Evolutionary conservation across 1,140 invertebrate genomes (phyloP).

Genomic region (Drosophila grimshawi): DNA sequence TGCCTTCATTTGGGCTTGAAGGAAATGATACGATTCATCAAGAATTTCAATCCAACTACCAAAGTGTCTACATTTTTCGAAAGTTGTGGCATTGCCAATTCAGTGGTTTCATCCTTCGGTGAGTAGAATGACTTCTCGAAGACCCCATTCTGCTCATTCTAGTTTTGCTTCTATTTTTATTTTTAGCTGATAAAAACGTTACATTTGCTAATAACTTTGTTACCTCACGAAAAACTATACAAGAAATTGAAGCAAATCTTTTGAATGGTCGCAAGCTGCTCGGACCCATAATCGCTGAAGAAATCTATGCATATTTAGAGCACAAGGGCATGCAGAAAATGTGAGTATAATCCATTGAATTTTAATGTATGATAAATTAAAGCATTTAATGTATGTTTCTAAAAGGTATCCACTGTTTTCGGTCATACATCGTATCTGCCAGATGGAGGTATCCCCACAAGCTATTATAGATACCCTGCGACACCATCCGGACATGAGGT

Average conservation of each 20-base stretch:
- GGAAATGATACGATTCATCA: slow-evolving; percentile 98
- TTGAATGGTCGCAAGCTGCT: slow-evolving; percentile 98
- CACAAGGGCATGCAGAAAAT: slow-evolving; percentile 91
- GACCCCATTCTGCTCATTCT: neutral
- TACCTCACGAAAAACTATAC: slow-evolving; percentile 94
- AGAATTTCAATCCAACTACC: slow-evolving; percentile 93
- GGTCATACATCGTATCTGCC: slow-evolving; percentile 96
- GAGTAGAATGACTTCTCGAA: neutral
- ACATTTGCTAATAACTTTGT: slow-evolving; percentile 97
- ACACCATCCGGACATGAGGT: slow-evolving; percentile 98
- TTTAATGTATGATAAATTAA: neutral
- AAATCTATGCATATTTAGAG: slow-evolving; percentile 96
- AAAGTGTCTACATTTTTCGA: slow-evolving; percentile 97
- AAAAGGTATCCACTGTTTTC: slow-evolving; percentile 97
- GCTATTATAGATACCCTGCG: slow-evolving; percentile 95
- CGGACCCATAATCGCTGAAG: slow-evolving; percentile 97
- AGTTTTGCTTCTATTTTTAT: too few species aligned
- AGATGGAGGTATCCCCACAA: slow-evolving; percentile 89
- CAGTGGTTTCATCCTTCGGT: slow-evolving; percentile 99
- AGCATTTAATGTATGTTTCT: slow-evolving; percentile 20
- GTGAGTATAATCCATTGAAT: slow-evolving; percentile 85
- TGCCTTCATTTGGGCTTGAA: slow-evolving; percentile 98
- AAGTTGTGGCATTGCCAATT: slow-evolving; percentile 99
- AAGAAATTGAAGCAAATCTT: slow-evolving; percentile 96
- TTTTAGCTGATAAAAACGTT: slow-evolving; percentile 93